Base-by-base conservation (phyloP, 2,888 invertebrate genomes). In the Diachrysia chrysitis region DNA sequence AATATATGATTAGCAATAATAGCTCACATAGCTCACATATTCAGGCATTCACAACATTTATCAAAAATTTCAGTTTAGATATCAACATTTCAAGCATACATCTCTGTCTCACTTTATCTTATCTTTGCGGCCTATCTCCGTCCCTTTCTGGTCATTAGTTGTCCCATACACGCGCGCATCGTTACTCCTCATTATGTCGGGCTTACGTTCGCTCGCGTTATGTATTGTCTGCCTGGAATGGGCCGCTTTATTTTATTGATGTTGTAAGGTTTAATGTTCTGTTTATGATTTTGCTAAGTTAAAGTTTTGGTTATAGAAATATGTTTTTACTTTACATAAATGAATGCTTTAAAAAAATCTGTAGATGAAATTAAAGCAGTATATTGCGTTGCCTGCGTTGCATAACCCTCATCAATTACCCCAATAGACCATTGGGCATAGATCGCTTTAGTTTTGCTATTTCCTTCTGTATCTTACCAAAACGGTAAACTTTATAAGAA, bases 121-220 rank as follows among this genome's bases (percentile, higher is more conserved):
- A n/a, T 1, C 1, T 0, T 0, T 4, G 10, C 9, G 4, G 17
- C 12, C 54, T 80, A 74, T 81, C 48, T 46, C 63, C 64, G 48
- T 90, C 88, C 68, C 87, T 46, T 0, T 88, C 85, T 73, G 58
- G 73, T 81, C 86, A 91, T 93, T 92, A 93, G 87, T 89, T 85
- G 85, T 83, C 84, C 92, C 78, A 89, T 87, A 86, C 95, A 94
- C 94, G 94, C 87, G 79, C 87, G 73, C 78, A 84, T 87, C 92
- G 93, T 95, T 93, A 90, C 87, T 95, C 89, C 92, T 94, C 94
- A 95, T 95, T 95, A 95, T 86, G 83, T 81, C 84, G 71, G 76
- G 89, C 90, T 92, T 91, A 90, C 86, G 82, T 73, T 82, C 82
- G 79, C 83, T 63, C 76, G 87, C 86, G 87, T 87, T 92, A 90